Evolutionary conservation across 2,113 vertebrate genomes (phyloP).

Genomic region (Anarrhichthys ocellatus): DNA sequence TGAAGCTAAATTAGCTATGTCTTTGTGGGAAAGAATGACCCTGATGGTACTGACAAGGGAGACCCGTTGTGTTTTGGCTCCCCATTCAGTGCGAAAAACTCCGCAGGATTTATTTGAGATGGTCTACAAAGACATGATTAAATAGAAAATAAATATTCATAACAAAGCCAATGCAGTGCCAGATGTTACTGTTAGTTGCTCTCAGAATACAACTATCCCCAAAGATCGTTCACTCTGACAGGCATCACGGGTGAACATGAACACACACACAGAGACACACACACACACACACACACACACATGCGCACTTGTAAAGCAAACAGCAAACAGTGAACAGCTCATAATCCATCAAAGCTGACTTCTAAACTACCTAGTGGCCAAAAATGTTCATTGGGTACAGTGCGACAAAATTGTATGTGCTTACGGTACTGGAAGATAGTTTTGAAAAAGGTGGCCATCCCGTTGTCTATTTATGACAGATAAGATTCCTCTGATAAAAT

Average conservation of each 20-base stretch:
- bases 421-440: conserved; percentile 37
- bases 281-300: conserved; percentile 15
- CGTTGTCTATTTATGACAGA: conserved; percentile 51
- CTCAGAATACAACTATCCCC: conserved; percentile 54
- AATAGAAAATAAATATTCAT: conserved; percentile 68
- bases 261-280: conserved; percentile 13
- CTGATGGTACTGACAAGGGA: conserved; percentile 74
- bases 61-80: conserved; percentile 67
- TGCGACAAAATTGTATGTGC: conserved; percentile 28
- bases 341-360: conserved; percentile 72
- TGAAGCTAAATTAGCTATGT: conserved; percentile 75
- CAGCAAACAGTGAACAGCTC: conserved; percentile 5
- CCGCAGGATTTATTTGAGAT: conserved; percentile 53
- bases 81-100: conserved; percentile 59
- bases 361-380: conserved; percentile 47
- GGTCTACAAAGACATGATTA: conserved; percentile 72
- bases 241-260: conserved; percentile 51
- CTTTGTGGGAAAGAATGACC: conserved; percentile 78
- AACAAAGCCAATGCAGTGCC: conserved; percentile 60
- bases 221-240: conserved; percentile 65
- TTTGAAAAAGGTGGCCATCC: conserved; percentile 26
- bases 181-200: conserved; percentile 75
- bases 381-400: conserved; percentile 27
- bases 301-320: conserved; percentile 21
- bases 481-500: conserved; percentile 40